phyloP scores from a whole-genome alignment of 2,888 invertebrate genomes.

The Acanthococcus lagerstroemiae region DNA sequence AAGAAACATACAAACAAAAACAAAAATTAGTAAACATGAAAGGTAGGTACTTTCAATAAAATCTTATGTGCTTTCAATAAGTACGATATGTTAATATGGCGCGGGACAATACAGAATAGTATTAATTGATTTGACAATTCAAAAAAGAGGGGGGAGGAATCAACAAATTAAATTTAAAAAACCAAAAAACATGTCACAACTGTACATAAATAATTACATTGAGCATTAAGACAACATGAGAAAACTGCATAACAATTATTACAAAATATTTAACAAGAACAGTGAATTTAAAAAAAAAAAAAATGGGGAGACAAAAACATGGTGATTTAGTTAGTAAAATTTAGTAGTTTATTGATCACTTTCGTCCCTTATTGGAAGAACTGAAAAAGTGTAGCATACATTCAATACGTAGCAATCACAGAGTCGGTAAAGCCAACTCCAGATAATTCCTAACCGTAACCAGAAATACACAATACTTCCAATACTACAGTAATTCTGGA shows the following conservation, averaged over 20 bases:
- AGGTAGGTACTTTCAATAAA: not conserved
- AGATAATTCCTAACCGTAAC: not conserved
- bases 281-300: conserved; percentile 12
- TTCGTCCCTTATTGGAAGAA: not conserved
- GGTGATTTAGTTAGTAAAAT: too few species aligned
- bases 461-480: not conserved
- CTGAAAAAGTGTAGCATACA: not conserved
- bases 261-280: conserved; percentile 4
- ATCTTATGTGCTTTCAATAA: not conserved
- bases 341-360: too few species aligned
- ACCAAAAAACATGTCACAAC: not conserved
- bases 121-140: not conserved
- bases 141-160: not conserved
- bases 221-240: conserved; percentile 17
- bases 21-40: not conserved
- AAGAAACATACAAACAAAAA: not conserved
- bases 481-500: not conserved
- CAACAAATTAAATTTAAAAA: not conserved
- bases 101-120: not conserved
- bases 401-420: not conserved
- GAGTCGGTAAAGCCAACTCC: not conserved
- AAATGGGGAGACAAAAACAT: not conserved
- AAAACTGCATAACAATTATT: not conserved
- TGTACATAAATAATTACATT: conserved; percentile 9
- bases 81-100: conserved; percentile 16